Conservation (phyloP, 2,888 invertebrate species). For the Nemapogon koenigi region DNA sequence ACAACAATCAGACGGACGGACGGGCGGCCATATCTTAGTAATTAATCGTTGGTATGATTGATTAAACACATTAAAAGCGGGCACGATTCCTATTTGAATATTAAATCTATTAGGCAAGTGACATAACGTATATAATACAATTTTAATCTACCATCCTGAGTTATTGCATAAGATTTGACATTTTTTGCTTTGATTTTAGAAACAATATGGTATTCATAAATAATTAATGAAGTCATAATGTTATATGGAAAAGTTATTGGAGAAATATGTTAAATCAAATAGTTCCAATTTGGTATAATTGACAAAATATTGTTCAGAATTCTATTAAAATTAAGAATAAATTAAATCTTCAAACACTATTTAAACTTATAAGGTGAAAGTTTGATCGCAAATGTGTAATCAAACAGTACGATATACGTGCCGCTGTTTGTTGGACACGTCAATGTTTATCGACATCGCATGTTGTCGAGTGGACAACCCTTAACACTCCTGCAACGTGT, state of each 20-base stretch:
- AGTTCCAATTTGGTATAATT: too few relatives aligned
- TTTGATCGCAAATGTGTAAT: too few relatives aligned
- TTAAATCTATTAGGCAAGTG: conserved; percentile 54
- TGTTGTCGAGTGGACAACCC: conserved; percentile 51
- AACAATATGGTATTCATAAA: conserved; percentile 53
- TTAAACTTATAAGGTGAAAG: too few relatives aligned
- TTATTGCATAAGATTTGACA: conserved; percentile 49
- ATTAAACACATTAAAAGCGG: conserved; percentile 58
- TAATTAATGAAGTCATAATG: conserved; percentile 36
- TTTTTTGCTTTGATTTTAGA: conserved; percentile 36
- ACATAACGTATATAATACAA: conserved; percentile 58
- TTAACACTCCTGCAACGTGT: conserved; percentile 45
- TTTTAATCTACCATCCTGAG: conserved; percentile 40
- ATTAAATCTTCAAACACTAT: too few relatives aligned
- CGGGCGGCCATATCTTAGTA: conserved; percentile 51
- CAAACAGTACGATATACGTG: too few relatives aligned
- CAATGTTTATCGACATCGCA: conserved; percentile 46
- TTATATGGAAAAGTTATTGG: conserved; percentile 41
- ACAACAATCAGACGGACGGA: conserved; percentile 38
- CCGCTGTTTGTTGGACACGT: too few relatives aligned
- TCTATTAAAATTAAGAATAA: not conserved
- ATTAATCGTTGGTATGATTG: conserved; percentile 63
- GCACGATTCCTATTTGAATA: conserved; percentile 61
- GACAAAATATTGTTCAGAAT: not conserved
- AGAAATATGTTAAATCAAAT: conserved; percentile 40